Evolutionary conservation across 2,888 invertebrate genomes (phyloP), one percentile per base, ranked within the genome.

Genomic region (Epinotia brunnichana): DNA sequence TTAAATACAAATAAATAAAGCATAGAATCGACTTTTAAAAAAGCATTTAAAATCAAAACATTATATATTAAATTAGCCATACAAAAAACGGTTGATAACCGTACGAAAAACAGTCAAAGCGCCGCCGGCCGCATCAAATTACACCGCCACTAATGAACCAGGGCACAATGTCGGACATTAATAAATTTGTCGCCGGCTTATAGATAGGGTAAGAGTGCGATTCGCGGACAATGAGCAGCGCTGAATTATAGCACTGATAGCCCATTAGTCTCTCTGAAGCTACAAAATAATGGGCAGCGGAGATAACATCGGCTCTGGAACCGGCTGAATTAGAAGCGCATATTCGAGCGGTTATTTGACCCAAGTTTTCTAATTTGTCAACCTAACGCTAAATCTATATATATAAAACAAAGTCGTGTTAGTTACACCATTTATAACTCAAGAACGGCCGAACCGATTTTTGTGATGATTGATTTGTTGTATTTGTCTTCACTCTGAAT

Each of bases 161-260:
- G 85, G 87, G 85, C 87, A 85, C 86, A 85, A 83, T 86, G 88
- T 87, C 83, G 85, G 85, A 86, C 87, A 89, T 88, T 89, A 91
- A 92, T 92, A 93, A 93, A 93, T 92, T 93, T 92, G 92, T 92
- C 92, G 86, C 85, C 85, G 83, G 83, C 84, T 85, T 88, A 89
- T 86, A 90, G 92, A 91, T 91, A 91, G 89, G 82, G 86, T 88
- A 85, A 86, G 85, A 88, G 89, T 89, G 88, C 86, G 88, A 88
- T 85, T 85, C 85, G 82, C 82, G 88, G 89, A 92, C 92, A 93
- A 93, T 92, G 89, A 92, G 88, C 83, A 79, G 82, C 83, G 79
- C 84, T 91, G 91, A 93, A 85, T 92, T 92, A 93, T 91, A 80
- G 86, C 85, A 74, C 79, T 83, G 88, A 88, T 87, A 85, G 86